Conservation (phyloP, 2,797 vertebrate genomes). For the Melanotaenia pygmaea region DNA sequence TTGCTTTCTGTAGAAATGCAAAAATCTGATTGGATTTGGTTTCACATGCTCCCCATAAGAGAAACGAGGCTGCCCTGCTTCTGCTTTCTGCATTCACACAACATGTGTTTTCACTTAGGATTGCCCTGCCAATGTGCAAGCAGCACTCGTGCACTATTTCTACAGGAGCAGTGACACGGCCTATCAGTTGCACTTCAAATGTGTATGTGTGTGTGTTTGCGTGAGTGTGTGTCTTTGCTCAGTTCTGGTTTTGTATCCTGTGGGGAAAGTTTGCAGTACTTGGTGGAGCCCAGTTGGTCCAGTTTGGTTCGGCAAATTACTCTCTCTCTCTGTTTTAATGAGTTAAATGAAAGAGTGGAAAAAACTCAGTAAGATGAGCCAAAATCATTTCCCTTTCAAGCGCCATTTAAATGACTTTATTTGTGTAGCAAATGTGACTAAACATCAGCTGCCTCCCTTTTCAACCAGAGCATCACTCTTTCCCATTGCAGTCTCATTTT, state of each 20-base stretch:
- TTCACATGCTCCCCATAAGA: slow-evolving; percentile 49
- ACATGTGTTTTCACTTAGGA: slow-evolving; percentile 83
- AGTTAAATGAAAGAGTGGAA: slow-evolving; percentile 37
- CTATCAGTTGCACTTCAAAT: slow-evolving; percentile 54
- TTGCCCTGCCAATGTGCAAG: slow-evolving; percentile 62
- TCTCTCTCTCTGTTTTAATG: slow-evolving; percentile 37
- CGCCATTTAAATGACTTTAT: slow-evolving; percentile 13
- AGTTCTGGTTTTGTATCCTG: slow-evolving; percentile 50
- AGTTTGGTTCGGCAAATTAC: slow-evolving; percentile 4
- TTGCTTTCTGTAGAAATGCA: slow-evolving; percentile 27
- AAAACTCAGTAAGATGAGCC: slow-evolving; percentile 29
- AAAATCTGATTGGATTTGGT: slow-evolving; percentile 48
- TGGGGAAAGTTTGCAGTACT: slow-evolving; percentile 53
- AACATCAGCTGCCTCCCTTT: slow-evolving; percentile 17
- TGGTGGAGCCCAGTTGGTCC: slow-evolving; percentile 17
- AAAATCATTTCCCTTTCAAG: slow-evolving; percentile 25
- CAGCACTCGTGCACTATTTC: slow-evolving; percentile 55
- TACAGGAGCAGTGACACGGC: slow-evolving; percentile 59
- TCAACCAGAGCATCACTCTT: slow-evolving; percentile 10
- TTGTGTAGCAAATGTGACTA: neutral
- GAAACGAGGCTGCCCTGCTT: slow-evolving; percentile 31
- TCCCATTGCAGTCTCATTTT: slow-evolving; percentile 30
- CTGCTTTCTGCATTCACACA: slow-evolving; percentile 68
- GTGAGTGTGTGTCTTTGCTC: slow-evolving; percentile 52
- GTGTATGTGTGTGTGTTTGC: slow-evolving; percentile 28